A percentile compares a stretch with the other conserved stretches of the same genome.
Conservation (phyloP, 2,797 vertebrate genomes). For the Phataginus tricuspis region DNA sequence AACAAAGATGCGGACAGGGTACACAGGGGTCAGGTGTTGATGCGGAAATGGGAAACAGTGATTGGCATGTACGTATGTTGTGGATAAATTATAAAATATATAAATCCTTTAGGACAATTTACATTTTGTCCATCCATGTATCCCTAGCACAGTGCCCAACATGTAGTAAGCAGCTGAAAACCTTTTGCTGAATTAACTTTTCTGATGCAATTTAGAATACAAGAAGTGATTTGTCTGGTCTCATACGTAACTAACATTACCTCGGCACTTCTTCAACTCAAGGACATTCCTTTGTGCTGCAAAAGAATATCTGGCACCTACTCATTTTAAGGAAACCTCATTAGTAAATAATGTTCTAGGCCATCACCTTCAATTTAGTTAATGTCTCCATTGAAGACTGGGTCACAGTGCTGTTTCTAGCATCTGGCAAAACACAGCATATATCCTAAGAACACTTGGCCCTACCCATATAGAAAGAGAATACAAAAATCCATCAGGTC, state of each 20-base stretch:
- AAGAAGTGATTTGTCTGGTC: background rate
- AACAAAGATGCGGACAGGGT: background rate
- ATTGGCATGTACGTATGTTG: background rate
- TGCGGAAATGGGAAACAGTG: background rate
- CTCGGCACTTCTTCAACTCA: slow-evolving; percentile 21
- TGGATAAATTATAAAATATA: background rate
- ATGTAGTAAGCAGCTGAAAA: background rate
- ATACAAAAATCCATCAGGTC: background rate
- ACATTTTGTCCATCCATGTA: background rate
- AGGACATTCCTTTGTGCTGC: slow-evolving; percentile 27
- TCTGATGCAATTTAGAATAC: background rate
- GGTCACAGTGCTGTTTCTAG: slow-evolving; percentile 53
- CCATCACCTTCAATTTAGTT: slow-evolving; percentile 71
- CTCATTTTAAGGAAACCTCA: slow-evolving; percentile 53
- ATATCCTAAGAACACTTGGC: background rate
- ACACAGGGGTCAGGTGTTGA: background rate
- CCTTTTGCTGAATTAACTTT: slow-evolving; percentile 1
- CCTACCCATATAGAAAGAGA: background rate
- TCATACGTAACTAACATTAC: background rate
- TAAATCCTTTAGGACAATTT: background rate
- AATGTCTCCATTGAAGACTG: slow-evolving; percentile 56
- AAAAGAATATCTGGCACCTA: slow-evolving; percentile 46
- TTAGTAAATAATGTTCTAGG: slow-evolving; percentile 66
- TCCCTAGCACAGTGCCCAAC: background rate
- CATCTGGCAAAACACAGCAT: background rate